Conservation (phyloP, 2,797 vertebrate genomes). For the Pseudochaenichthys georgianus region DNA sequence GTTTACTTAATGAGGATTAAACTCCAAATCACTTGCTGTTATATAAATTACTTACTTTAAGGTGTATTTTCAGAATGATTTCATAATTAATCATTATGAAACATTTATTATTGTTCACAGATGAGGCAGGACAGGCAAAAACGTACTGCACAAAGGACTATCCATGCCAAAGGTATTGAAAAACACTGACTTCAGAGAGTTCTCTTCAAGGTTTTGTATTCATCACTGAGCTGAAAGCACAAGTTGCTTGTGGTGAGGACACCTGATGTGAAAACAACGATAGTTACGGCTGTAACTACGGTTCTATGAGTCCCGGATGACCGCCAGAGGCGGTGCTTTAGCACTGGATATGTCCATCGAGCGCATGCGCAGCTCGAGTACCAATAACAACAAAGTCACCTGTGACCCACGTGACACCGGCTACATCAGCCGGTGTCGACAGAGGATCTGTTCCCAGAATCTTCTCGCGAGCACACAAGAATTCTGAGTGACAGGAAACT, state of each 20-base stretch:
- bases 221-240: not conserved
- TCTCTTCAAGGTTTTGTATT: not conserved
- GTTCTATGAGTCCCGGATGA: too few species aligned
- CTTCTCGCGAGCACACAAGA: too few species aligned
- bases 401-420: too few species aligned
- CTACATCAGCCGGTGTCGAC: too few species aligned
- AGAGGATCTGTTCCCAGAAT: too few species aligned
- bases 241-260: not conserved
- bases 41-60: not conserved
- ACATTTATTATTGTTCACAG: slow-evolving; percentile 18
- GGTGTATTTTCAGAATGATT: slow-evolving; percentile 9
- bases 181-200: not conserved
- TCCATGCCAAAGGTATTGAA: not conserved
- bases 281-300: too few species aligned
- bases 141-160: too few species aligned
- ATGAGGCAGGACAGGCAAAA: not conserved
- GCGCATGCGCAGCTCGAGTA: too few species aligned
- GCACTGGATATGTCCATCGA: too few species aligned
- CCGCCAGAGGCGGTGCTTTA: too few species aligned
- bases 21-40: not conserved
- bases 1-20: not conserved
- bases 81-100: slow-evolving; percentile 27
- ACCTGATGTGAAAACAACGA: not conserved
- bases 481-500: too few species aligned
- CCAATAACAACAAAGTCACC: too few species aligned